Percentiles rank a stretch among this genome's conserved stretches.
These are phyloP conservation scores for Petrolisthes manimaculis DNA, from an alignment of 2,888 invertebrate species.

Conservation along the genomic window DNA sequence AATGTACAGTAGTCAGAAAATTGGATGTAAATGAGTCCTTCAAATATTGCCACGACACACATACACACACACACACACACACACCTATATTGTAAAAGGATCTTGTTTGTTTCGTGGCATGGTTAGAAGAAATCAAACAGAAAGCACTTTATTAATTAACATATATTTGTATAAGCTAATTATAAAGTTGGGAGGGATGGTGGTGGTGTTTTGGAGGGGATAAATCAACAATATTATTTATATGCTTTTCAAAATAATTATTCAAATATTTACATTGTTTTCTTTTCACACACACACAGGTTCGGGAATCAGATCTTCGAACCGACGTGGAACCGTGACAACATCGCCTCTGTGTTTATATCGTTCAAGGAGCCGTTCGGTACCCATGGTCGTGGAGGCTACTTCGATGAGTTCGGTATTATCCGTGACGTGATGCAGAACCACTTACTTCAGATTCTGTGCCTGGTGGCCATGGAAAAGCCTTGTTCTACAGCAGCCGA, in stretches of 20 bases:
- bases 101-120: too few species aligned
- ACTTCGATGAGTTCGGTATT: constrained; percentile 98
- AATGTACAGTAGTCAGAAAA: too few species aligned
- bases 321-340: constrained; percentile 97
- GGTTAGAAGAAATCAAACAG: too few species aligned
- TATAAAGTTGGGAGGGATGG: too few species aligned
- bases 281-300: constrained; percentile 28
- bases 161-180: too few species aligned
- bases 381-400: constrained; percentile 97
- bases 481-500: constrained; percentile 94
- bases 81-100: too few species aligned
- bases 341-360: constrained; percentile 93
- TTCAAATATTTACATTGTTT: not conserved
- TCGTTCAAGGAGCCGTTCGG: constrained; percentile 99
- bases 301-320: constrained; percentile 74
- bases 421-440: constrained; percentile 99
- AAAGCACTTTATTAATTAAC: too few species aligned
- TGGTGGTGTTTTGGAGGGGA: too few species aligned
- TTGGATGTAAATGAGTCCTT: too few species aligned
- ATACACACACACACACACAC: too few species aligned
- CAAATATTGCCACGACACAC: too few species aligned
- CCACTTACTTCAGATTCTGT: constrained; percentile 95
- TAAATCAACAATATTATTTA: too few species aligned
- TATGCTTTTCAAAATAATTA: not conserved
- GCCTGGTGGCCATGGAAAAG: constrained; percentile 98